Conservation (phyloP, 2,888 invertebrate genomes). For the Hyalella azteca region DNA sequence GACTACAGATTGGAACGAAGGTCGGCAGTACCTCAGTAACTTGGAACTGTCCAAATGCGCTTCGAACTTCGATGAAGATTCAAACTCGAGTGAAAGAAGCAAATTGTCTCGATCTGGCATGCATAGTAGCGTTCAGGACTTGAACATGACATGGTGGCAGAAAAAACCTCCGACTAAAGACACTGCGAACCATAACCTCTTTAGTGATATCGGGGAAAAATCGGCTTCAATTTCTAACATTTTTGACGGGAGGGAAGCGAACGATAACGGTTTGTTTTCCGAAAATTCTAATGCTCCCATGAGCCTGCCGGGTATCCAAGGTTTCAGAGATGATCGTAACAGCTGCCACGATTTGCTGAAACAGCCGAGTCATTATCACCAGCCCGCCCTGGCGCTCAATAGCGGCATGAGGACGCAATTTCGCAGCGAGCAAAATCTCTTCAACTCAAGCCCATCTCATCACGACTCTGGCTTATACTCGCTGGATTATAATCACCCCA, state of each 20-base stretch:
- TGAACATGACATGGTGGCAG: constrained; percentile 5
- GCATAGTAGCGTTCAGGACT: background rate
- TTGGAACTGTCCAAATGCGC: background rate
- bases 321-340: background rate
- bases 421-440: constrained; percentile 14
- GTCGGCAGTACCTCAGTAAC: constrained; percentile 4
- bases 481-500: background rate
- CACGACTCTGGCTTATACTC: background rate
- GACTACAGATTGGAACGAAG: background rate
- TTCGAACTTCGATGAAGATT: background rate
- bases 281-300: background rate
- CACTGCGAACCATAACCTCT: background rate
- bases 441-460: background rate
- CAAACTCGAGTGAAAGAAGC: background rate
- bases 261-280: background rate
- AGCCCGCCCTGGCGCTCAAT: background rate
- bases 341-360: background rate
- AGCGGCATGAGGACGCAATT: constrained; percentile 2
- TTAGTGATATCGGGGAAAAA: constrained; percentile 1
- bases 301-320: background rate
- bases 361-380: background rate
- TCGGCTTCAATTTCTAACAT: constrained; percentile 8
- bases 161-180: background rate
- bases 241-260: background rate
- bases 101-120: background rate